Base-by-base conservation (phyloP, 1,140 invertebrate genomes). In the Phocides pigmalion region DNA sequence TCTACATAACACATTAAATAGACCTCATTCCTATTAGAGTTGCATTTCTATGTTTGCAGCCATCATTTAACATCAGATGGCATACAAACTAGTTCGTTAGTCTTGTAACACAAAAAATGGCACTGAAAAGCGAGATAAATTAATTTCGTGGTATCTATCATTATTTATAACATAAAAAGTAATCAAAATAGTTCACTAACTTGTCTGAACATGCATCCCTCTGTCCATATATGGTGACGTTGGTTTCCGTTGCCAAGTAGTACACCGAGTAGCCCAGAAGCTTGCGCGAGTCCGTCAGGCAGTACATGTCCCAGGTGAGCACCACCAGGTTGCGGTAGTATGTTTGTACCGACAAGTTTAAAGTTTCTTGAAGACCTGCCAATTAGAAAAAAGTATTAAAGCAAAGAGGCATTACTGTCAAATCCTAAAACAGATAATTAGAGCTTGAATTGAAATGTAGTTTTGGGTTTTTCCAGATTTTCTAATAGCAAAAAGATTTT, bases 221-320 rank as follows among this genome's bases (percentile, higher is more conserved):
- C 16, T 96, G 95, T 66, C 96, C 96, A 82, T 96, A 98, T 28
- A 97, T 93, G 0, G 96, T 95, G 3, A 98, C 93, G 84, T 98
- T 98, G 44, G 92, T 81, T 50, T 94, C 86, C 0, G 95, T 94
- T 17, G 97, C 94, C 47, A 93, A 93, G 72, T 95, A 95, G 81
- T 96, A 97, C 17, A 98, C 93, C 17, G 96, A 95, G 84, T 98
- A 99, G 44, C 97, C 96, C 0, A 98, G 93, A 1, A 98, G 89
- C 6, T 94, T 94, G 6, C 96, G 93, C 0, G 93, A 90, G 80
- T 98, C 96, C 28, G 95, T 93, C 62, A 94, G 94, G 14, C 93
- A 82, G 75, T 97, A 97, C 39, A 94, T 94, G 39, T 93, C 91
- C 95, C 96, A 97, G 67, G 83, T 74, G 0, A 94, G 72, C 0